Base-by-base conservation (phyloP, 2,113 vertebrate genomes). In the Pelobates fuscus region DNA sequence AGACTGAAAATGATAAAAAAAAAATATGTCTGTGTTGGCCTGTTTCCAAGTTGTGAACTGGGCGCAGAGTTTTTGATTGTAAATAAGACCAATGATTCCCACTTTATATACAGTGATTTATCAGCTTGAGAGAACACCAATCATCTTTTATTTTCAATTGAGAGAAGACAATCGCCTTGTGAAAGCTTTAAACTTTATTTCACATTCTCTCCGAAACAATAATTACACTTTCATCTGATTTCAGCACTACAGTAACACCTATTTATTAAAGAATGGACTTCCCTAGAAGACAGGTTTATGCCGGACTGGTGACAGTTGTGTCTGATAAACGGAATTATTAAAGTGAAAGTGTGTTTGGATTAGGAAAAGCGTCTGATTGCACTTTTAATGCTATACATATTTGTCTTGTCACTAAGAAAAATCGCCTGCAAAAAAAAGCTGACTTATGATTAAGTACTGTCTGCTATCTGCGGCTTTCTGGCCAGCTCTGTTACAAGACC, bases 351-450 rank as follows among this genome's bases (percentile, higher is more conserved):
- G 25, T 58, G 72, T 67, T 60, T 63, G 44, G 52, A 66, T 74
- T 58, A 74, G 62, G 49, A 49, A n/a, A 41, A 7, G 55, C 62
- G 3, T 66, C 21, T 58, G 32, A 75, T 75, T 57, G 25, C 21
- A 17, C 32, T 15, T 46, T 30, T 44, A 75, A 75, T 59, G 26
- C 37, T 75, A 44, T 57, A 75, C 72, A 67, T 29, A 75, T 58
- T 63, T 67, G 72, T 37, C 72, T 49, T 75, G 72, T 75, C 72
- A 75, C 24, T 2, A 65, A 60, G 72, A 75, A 75, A 75, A 75
- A 75, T 75, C 11, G n/a, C 55, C 59, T 21, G 30, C 10, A 60
- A 58, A 66, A 66, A 75, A 58, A 59, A 21, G 24, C n/a, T 10
- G n/a, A 2, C 12, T 32, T 49, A 52, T 75, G 72, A 75, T 75